Evolutionary conservation across 2,888 invertebrate genomes (phyloP).

Genomic region (Thalpophila matura): DNA sequence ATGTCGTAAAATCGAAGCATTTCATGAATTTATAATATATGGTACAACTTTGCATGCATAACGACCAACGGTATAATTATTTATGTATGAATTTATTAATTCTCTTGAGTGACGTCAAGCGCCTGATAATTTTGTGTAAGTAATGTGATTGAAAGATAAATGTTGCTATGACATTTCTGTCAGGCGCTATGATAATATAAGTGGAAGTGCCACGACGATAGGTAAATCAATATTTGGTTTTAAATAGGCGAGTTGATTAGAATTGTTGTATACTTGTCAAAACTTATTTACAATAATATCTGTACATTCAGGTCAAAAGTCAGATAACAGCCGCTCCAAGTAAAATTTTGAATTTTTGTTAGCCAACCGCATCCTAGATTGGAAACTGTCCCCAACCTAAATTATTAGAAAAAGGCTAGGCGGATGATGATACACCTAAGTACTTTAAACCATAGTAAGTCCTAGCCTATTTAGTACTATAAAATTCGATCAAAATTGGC

Average conservation of each 20-base stretch:
- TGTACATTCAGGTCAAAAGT: too few relatives aligned
- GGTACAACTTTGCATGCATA: slow-evolving; percentile 48
- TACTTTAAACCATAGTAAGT: too few relatives aligned
- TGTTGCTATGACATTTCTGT: slow-evolving; percentile 40
- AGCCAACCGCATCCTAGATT: too few relatives aligned
- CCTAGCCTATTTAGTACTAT: too few relatives aligned
- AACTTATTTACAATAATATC: too few relatives aligned
- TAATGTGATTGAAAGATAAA: slow-evolving; percentile 1
- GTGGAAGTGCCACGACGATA: neutral
- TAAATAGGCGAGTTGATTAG: too few relatives aligned
- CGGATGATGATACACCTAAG: too few relatives aligned
- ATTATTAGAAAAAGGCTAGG: too few relatives aligned
- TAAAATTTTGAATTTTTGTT: neutral
- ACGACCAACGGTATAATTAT: slow-evolving; percentile 10
- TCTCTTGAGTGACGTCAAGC: slow-evolving; percentile 14
- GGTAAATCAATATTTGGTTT: neutral
- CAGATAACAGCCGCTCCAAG: too few relatives aligned
- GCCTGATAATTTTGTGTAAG: slow-evolving; percentile 37
- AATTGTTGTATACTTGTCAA: too few relatives aligned
- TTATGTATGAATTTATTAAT: slow-evolving; percentile 29
- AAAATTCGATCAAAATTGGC: too few relatives aligned
- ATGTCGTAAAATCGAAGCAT: slow-evolving; percentile 60
- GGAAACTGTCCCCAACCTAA: too few relatives aligned
- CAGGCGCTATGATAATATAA: slow-evolving; percentile 25
- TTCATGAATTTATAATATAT: slow-evolving; percentile 67